Evolutionary conservation across 2,113 vertebrate species (phyloP).

Genomic region (Cervus canadensis): DNA sequence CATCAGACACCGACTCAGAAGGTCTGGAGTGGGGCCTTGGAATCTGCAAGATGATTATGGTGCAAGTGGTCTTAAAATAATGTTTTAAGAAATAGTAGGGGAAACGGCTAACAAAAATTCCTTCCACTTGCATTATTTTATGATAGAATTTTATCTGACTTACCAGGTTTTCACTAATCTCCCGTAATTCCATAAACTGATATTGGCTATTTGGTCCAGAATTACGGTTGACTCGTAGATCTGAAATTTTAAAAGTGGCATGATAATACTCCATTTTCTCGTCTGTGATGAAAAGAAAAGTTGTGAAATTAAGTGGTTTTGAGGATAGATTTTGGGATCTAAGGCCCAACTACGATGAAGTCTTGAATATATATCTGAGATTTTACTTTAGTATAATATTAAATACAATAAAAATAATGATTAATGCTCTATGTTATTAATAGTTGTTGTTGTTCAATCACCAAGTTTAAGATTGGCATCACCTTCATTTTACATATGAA

Average conservation of each 20-base stretch:
- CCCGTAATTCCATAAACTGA: conserved; percentile 27
- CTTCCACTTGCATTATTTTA: not conserved
- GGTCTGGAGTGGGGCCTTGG: not conserved
- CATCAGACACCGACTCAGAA: not conserved
- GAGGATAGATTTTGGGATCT: not conserved
- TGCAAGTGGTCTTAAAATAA: not conserved
- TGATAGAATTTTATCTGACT: conserved; percentile 23
- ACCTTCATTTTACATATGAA: not conserved
- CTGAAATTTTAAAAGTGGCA: conserved; percentile 57
- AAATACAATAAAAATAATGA: not conserved
- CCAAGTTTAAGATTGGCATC: not conserved
- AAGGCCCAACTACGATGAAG: not conserved
- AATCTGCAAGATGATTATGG: not conserved
- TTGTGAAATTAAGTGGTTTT: not conserved
- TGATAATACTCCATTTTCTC: conserved; percentile 52
- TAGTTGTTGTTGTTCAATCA: not conserved
- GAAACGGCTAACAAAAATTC: not conserved
- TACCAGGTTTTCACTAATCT: conserved; percentile 62
- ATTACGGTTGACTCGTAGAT: not conserved
- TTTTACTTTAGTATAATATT: not conserved
- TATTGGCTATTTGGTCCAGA: not conserved
- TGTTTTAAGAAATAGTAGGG: not conserved
- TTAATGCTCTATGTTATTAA: not conserved
- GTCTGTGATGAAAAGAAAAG: conserved; percentile 38
- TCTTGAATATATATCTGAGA: not conserved